Base-by-base conservation (phyloP, 2,113 vertebrate genomes). In the Nibea coibor region DNA sequence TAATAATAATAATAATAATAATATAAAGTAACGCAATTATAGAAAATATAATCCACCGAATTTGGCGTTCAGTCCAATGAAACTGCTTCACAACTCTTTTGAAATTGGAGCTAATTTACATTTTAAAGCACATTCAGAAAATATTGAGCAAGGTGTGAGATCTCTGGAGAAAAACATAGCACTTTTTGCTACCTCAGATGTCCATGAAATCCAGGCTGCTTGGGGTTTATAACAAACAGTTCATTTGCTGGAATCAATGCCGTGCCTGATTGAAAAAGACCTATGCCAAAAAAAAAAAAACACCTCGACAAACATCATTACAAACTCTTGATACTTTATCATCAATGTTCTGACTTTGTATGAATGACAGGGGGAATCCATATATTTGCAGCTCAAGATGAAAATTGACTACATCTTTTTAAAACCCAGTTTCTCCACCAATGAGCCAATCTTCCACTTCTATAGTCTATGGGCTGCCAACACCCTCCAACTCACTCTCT, bases 371-470 rank as follows among this genome's bases (percentile, higher is more conserved):
- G 1, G 43, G 10, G 43, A 26, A 56, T 66, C 22, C 39, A 47
- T 22, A 45, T 42, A 22, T 63, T 50, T 42, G 28, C 51, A 24
- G 26, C 6, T 3, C 4, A 31, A 39, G 48, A 0, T 64, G n/a
- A 20, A 72, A 56, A 42, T 31, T 11, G n/a, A 4, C 31, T 42
- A 0, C 28, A 69, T 70, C 7, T 17, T 42, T 57, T 48, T 67
- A 35, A 8, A n/a, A 57, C 22, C 39, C 10, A 50, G 4, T 35
- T 66, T 57, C 35, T 35, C 17, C 26, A 54, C 20, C 28, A 63
- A 31, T 20, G 66, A 14, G 39, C 35, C 43, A 66, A 75, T 54
- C 78, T 67, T 80, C 65, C 66, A 35, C 66, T 74, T 65, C 5
- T 31, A 4, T 3, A 9, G 45, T 14, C 45, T 8, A 1, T 14